phyloP scores from a whole-genome alignment of 2,113 vertebrate genomes.

The Seriola aureovittata region DNA sequence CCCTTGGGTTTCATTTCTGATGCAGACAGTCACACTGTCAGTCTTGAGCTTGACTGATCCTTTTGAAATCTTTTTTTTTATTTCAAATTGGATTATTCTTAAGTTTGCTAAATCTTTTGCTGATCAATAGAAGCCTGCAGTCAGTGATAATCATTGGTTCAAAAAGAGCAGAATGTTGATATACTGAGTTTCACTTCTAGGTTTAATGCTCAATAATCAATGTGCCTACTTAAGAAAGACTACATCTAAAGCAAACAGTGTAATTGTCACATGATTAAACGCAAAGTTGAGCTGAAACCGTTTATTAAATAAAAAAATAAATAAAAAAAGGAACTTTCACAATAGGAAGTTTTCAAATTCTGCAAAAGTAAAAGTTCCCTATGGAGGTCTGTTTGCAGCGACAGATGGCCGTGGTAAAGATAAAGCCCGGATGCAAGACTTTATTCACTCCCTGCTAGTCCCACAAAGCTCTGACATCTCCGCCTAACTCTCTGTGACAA shows the following conservation, averaged over 20 bases:
- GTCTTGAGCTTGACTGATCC: neutral
- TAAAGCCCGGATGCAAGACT: neutral
- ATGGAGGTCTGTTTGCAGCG: neutral
- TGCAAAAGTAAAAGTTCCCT: neutral
- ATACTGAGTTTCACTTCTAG: no score
- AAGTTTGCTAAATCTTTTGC: no score
- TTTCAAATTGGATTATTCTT: no score
- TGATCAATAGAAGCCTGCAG: no score
- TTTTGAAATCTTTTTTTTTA: neutral
- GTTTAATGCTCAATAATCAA: neutral
- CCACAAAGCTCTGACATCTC: neutral
- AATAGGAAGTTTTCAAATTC: neutral
- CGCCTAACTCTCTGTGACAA: neutral
- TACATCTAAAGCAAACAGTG: neutral
- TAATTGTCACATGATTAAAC: neutral
- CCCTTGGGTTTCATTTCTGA: neutral
- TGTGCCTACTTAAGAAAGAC: no score
- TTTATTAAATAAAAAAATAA: no score
- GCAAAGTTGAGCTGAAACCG: neutral
- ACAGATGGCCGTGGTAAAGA: conserved; percentile 45
- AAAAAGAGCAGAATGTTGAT: conserved; percentile 2
- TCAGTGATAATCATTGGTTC: no score
- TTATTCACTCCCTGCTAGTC: neutral
- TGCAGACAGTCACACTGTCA: neutral
- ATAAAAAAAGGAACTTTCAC: neutral